Evolutionary conservation across 2,888 invertebrate genomes (phyloP), one percentile per base, ranked within the genome.

Genomic region (Neocrepidodera transversa): DNA sequence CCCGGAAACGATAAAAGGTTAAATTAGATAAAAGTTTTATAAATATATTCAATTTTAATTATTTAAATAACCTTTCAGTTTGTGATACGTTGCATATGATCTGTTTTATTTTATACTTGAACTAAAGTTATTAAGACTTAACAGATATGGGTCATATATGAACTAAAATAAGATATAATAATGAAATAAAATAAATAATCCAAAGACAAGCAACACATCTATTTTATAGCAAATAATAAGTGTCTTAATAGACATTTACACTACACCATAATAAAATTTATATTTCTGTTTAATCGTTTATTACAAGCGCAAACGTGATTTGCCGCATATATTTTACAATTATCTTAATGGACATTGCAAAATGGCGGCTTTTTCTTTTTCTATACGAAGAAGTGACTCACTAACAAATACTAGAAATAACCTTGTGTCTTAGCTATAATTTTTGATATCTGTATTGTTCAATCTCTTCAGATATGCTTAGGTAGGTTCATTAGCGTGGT

Each of bases 281-380:
- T 36, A 50, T 50, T 36, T 50, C 32, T 36, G 4, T 7, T 36
- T 50, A 35, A 50, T 23, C 35, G 36, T 16, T 50, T 50, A 50
- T 36, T 50, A 36, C 17, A 35, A 50, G 10, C 14, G 11, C 38
- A 32, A 50, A 35, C 38, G 32, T 36, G 43, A 52, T 43, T 52
- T 52, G 52, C 52, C 5, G 18, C 52, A 52, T 18, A 43, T 43
- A 53, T 14, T 50, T 50, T 50, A 50, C 48, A 50, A 50, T 50
- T 50, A 50, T 53, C 23, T 45, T 43, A 53, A 53, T 45, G 20
- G 45, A 20, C 23, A 26, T 53, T 53, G 53, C 53, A 45, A 53
- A 53, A 53, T 45, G 50, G n/a, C 16, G 35, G 10, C 17, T 20
- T 45, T 53, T 53, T 45, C 5, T 28, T 45, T 45, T 26, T 7